Conservation (phyloP, 2,888 invertebrate species). For the Parasteatoda lunata region DNA sequence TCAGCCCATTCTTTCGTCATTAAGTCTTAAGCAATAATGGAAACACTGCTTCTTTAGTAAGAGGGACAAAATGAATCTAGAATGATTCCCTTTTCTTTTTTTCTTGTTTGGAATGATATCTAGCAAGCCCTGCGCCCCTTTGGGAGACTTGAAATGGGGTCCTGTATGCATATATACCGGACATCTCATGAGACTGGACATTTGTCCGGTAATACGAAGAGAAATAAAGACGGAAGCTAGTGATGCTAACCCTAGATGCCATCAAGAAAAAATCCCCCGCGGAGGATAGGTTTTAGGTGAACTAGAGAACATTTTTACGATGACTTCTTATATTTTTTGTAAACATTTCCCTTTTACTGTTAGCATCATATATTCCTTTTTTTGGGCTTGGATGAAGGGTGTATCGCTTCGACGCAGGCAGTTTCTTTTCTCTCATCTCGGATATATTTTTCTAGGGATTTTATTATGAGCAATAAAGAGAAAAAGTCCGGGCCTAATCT, state of each 20-base stretch:
- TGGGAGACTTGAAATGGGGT: too few species aligned
- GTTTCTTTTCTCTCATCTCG: background rate
- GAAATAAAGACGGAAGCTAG: background rate
- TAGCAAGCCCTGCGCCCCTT: too few species aligned
- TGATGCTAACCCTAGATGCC: background rate
- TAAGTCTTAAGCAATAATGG: too few species aligned
- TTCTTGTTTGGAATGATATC: too few species aligned
- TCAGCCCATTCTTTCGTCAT: too few species aligned
- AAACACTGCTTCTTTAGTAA: too few species aligned
- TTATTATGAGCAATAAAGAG: background rate
- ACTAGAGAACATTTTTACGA: constrained; percentile 1
- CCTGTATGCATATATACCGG: too few species aligned
- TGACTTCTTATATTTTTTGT: background rate
- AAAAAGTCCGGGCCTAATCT: background rate
- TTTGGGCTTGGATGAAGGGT: background rate
- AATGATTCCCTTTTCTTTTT: too few species aligned
- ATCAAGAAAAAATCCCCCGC: background rate
- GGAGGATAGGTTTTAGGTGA: background rate
- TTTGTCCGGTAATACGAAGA: constrained; percentile 2
- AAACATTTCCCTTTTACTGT: background rate
- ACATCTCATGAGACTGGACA: background rate
- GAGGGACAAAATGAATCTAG: too few species aligned
- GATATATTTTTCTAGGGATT: background rate
- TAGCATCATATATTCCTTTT: background rate
- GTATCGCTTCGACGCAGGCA: background rate